phyloP scores from a whole-genome alignment of 2,797 vertebrate genomes.

The Phalanger gymnotis region DNA sequence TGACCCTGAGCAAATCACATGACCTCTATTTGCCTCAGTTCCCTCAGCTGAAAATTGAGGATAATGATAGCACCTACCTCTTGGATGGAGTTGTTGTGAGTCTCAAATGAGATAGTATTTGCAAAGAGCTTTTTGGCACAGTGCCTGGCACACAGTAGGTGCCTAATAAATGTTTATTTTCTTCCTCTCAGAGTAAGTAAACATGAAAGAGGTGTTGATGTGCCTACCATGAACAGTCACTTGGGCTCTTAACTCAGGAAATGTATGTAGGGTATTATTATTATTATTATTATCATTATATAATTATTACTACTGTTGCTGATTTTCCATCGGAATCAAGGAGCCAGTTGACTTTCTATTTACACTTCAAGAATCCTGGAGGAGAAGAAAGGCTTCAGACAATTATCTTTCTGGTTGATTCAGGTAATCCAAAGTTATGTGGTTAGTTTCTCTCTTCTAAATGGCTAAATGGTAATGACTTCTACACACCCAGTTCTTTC shows the following conservation, averaged over 20 bases:
- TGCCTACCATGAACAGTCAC: neutral
- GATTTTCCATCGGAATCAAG: neutral
- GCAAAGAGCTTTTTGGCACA: neutral
- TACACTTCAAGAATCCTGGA: neutral
- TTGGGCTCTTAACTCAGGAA: neutral
- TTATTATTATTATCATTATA: neutral
- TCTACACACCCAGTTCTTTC: neutral
- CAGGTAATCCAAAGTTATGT: neutral
- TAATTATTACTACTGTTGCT: neutral
- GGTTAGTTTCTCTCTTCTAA: neutral
- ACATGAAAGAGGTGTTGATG: neutral
- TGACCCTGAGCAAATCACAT: neutral
- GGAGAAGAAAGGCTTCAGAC: neutral
- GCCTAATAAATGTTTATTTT: neutral
- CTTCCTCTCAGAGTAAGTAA: neutral
- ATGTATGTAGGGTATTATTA: neutral
- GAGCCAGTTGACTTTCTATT: neutral
- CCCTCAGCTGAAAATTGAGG: neutral
- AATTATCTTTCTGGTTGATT: neutral
- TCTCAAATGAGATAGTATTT: neutral
- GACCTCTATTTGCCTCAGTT: neutral
- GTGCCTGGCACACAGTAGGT: neutral
- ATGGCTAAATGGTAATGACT: neutral
- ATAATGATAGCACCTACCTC: neutral
- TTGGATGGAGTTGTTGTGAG: neutral